phyloP scores from a whole-genome alignment of 2,797 vertebrate species.

The Cyclopterus lumpus region DNA sequence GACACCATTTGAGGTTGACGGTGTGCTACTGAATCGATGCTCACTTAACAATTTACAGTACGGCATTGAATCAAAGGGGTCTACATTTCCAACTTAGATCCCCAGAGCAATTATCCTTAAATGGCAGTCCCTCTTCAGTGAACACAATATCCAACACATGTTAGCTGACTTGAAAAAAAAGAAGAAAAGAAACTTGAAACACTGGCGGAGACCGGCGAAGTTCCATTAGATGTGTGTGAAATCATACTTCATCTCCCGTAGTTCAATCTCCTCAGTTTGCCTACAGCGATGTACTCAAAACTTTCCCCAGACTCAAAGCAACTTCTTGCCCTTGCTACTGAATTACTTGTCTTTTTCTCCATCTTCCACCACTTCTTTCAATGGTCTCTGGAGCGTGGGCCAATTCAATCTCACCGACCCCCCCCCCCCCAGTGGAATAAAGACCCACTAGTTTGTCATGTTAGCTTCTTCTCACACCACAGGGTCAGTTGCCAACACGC shows the following conservation, averaged over 20 bases:
- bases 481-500: constrained; percentile 67
- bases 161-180: constrained; percentile 35
- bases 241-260: constrained; percentile 41
- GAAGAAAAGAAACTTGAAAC: constrained; percentile 5
- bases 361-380: constrained; percentile 23
- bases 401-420: constrained; percentile 43
- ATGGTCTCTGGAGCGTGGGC: constrained; percentile 33
- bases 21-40: not conserved
- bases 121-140: constrained; percentile 11
- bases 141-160: constrained; percentile 23
- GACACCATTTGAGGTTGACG: not conserved
- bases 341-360: constrained; percentile 46
- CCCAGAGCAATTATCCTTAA: not conserved
- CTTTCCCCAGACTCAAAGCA: constrained; percentile 41
- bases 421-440: constrained; percentile 45
- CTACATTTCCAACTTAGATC: constrained; percentile 9
- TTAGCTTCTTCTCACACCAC: constrained; percentile 57
- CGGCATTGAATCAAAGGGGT: constrained; percentile 12
- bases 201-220: constrained; percentile 42
- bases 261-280: constrained; percentile 53
- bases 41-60: not conserved
- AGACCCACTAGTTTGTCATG: constrained; percentile 67
- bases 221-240: constrained; percentile 43
- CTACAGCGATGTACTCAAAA: constrained; percentile 35
- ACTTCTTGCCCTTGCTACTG: constrained; percentile 44